Evolutionary conservation across 2,113 vertebrate species (phyloP).

Genomic region (Callospermophilus lateralis): DNA sequence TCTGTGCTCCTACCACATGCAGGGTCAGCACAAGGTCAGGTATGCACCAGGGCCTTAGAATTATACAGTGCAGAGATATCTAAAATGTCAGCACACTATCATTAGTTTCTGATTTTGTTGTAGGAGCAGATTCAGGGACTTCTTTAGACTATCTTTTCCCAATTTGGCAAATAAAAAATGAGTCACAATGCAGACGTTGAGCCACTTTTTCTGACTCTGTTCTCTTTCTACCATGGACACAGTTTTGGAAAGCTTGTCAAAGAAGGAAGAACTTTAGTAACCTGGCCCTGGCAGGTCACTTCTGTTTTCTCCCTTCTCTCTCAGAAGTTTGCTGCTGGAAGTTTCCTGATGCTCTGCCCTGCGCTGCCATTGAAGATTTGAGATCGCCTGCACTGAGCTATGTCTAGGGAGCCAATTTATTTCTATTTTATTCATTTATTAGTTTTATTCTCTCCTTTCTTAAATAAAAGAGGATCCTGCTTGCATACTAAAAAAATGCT

Average conservation of each 20-base stretch:
- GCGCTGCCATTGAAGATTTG: background rate
- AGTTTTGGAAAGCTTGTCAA: background rate
- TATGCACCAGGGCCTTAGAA: background rate
- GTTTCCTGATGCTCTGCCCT: background rate
- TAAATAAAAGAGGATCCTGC: conserved; percentile 52
- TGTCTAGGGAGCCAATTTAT: conserved; percentile 53
- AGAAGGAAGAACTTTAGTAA: background rate
- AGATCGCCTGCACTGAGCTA: background rate
- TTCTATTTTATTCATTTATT: conserved; percentile 65
- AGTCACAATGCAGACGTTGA: background rate
- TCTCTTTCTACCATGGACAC: background rate
- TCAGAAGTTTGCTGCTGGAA: background rate
- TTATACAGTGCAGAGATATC: accelerated
- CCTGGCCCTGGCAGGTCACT: background rate
- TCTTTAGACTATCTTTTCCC: background rate
- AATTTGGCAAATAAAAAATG: background rate
- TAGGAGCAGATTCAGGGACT: background rate
- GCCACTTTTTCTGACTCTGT: background rate
- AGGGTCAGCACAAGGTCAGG: no score
- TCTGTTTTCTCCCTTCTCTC: background rate
- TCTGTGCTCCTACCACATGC: background rate
- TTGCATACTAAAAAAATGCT: conserved; percentile 56
- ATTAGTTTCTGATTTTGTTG: background rate
- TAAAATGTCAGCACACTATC: background rate
- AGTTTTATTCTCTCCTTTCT: conserved; percentile 64